Evolutionary conservation across 2,113 vertebrate genomes (phyloP), one percentile per base, ranked within the genome.

Genomic region (Catharus minimus): DNA sequence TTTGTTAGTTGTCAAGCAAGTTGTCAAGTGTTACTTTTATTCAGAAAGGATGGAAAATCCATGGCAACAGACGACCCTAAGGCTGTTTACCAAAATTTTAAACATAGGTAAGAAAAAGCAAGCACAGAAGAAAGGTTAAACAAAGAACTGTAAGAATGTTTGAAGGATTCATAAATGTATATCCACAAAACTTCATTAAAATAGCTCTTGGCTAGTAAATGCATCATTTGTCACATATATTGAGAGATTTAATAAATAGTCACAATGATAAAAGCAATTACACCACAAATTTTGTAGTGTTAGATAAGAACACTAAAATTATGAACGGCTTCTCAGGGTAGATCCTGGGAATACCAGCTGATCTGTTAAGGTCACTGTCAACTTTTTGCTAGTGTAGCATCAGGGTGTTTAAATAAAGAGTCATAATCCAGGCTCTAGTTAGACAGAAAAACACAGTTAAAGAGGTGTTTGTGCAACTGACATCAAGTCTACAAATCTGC

Each of bases 191-290:
- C 27, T 89, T 74, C 10, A 38, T 86, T 78, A 73, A 82, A 83
- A 58, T 30, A 66, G 15, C 36, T 86, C 16, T 73, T 74, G 53
- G 5, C 39, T 69, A 61, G 17, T 60, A 76, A 79, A 62, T 55
- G 28, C 7, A 79, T 64, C 0, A 69, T 89, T 64, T 82, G 15
- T 82, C 43, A 55, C 15, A 38, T 38, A 15, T 13, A 26, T 38
- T 55, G 64, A 92, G 55, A 66, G 6, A 2, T 80, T 74, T 73
- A 86, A 88, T 82, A 88, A 80, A 80, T 49, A 23, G 10, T 83
- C 46, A 71, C 27, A 76, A 52, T 38, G 23, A 47, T 77, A 66
- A 93, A 94, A 90, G n/a, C n/a, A 87, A 41, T 84, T 92, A 56
- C 64, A 60, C 22, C 11, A 47, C 60, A 86, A 66, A 74, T 12